Conservation (phyloP, 2,888 invertebrate species). For the Drosophila mulleri region DNA sequence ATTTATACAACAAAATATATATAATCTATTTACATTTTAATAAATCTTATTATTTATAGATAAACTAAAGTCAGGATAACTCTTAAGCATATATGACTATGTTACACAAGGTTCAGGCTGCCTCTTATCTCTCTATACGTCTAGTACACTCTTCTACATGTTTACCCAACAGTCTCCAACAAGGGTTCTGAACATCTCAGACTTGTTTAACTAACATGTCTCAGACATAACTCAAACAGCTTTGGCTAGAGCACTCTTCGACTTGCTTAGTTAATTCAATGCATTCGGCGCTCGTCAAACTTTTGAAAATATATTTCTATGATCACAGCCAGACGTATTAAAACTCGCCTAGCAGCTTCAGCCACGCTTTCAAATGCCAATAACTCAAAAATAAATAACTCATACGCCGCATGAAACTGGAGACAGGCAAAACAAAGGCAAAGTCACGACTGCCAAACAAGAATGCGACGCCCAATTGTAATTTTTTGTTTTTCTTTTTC, state of each 20-base stretch:
- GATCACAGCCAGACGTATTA: constrained; percentile 28
- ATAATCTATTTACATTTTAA: no score
- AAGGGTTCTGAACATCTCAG: no score
- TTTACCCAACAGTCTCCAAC: no score
- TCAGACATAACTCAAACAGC: background rate
- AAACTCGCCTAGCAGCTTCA: constrained; percentile 6
- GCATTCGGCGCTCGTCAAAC: background rate
- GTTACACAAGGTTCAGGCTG: no score
- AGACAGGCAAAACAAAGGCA: constrained; percentile 55
- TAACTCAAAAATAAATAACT: constrained; percentile 78
- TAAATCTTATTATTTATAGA: no score
- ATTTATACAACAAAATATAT: no score
- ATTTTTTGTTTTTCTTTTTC: constrained; percentile 76
- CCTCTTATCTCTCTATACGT: no score
- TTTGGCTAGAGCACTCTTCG: background rate
- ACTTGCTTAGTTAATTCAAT: no score
- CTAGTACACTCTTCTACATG: no score
- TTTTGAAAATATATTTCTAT: background rate
- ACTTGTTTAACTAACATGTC: no score
- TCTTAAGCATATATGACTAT: no score
- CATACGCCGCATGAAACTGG: constrained; percentile 58
- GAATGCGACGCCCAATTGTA: constrained; percentile 65
- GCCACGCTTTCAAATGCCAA: constrained; percentile 46
- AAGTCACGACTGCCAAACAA: constrained; percentile 74
- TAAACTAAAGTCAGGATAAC: no score